A percentile compares a stretch with the other conserved stretches of the same genome.
Conservation (phyloP, 35 echinoderm and acorn worm species). For the Antedon bifida region DNA sequence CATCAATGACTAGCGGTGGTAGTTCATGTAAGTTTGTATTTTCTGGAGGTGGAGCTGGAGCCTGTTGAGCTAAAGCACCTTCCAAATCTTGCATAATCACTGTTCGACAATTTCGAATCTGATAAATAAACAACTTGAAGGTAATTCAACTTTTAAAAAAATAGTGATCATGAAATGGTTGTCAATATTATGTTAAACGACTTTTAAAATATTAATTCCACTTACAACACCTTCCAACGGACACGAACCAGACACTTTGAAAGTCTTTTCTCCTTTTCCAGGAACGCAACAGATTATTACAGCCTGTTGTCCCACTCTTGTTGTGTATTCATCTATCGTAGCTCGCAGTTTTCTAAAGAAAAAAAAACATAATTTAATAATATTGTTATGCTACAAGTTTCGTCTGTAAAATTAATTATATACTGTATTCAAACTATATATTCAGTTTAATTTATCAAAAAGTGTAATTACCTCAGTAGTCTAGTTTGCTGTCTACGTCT, state of each 20-base stretch:
- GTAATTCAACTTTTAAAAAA: background rate
- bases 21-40: slow-evolving; percentile 71
- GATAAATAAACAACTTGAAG: background rate
- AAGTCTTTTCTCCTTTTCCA: slow-evolving; percentile 77
- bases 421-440: no score
- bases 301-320: slow-evolving; percentile 91
- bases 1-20: slow-evolving; percentile 72
- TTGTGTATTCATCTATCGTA: slow-evolving; percentile 93
- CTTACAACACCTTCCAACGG: slow-evolving; percentile 94
- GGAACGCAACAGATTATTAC: slow-evolving; percentile 70
- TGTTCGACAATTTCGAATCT: slow-evolving; percentile 70
- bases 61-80: slow-evolving; percentile 62
- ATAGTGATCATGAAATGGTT: background rate
- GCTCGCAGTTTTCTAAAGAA: slow-evolving; percentile 62
- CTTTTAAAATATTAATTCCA: no score
- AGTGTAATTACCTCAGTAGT: slow-evolving; percentile 46
- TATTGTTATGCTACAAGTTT: no score
- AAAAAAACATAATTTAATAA: slow-evolving; percentile 2
- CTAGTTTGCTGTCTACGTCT: slow-evolving; percentile 84
- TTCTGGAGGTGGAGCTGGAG: slow-evolving; percentile 34
- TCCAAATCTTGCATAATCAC: slow-evolving; percentile 68
- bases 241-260: slow-evolving; percentile 88
- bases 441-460: no score
- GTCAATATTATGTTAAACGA: no score
- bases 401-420: no score